phyloP scores from a whole-genome alignment of 1,140 invertebrate genomes.

The Dendrolimus kikuchii region DNA sequence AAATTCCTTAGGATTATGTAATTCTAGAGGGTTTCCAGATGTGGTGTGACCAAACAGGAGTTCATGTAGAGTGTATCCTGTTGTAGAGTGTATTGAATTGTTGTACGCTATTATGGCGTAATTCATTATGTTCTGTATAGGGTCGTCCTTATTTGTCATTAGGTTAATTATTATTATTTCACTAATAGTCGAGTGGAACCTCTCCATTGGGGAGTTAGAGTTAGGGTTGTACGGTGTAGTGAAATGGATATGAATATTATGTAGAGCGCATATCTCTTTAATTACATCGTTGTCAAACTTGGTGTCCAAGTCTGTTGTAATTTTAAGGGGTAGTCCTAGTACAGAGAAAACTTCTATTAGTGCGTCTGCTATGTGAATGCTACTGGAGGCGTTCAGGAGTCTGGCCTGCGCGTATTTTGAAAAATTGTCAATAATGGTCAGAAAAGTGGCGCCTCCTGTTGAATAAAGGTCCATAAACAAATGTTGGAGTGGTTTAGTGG shows the following conservation, averaged over 20 bases:
- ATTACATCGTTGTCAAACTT: no score
- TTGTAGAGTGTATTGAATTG: no score
- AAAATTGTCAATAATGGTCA: slow-evolving; percentile 30
- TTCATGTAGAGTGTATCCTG: no score
- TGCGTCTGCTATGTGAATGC: no score
- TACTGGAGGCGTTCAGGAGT: slow-evolving; percentile 12
- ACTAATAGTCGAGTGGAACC: slow-evolving; percentile 25
- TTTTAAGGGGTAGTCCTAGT: no score
- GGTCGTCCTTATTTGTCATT: slow-evolving; percentile 25
- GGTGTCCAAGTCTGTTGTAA: no score
- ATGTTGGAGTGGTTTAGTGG: slow-evolving; percentile 26
- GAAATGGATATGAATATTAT: slow-evolving; percentile 27
- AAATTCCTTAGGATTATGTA: no score
- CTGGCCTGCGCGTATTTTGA: slow-evolving; percentile 28
- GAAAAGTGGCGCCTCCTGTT: slow-evolving; percentile 21
- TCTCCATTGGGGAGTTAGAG: slow-evolving; percentile 29
- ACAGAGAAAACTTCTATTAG: no score
- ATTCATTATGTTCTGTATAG: no score
- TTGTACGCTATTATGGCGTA: no score
- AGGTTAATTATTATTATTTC: slow-evolving; percentile 32
- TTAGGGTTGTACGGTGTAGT: slow-evolving; percentile 32
- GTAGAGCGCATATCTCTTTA: slow-evolving; percentile 23
- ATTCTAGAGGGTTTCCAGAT: no score
- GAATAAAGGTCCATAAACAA: slow-evolving; percentile 29
- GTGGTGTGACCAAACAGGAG: no score